Percentiles rank a stretch among this genome's conserved stretches.
These are phyloP conservation scores for Ailurus styani DNA, from an alignment of 2,113 vertebrate species.

Conservation along the genomic window DNA sequence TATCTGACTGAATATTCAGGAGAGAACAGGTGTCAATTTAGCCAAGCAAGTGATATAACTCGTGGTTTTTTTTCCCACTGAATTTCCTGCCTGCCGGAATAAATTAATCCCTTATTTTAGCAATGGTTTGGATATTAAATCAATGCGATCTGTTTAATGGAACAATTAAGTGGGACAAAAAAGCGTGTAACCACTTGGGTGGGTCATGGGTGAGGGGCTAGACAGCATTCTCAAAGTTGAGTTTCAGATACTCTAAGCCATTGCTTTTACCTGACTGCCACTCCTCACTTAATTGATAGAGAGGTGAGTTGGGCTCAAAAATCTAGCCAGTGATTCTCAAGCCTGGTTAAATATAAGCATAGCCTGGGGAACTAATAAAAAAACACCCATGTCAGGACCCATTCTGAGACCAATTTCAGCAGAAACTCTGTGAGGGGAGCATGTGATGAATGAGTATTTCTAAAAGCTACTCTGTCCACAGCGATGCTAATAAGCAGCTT, in stretches of 20 bases:
- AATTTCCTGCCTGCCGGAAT: neutral
- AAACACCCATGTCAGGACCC: neutral
- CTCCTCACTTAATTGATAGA: neutral
- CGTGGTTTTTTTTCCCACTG: neutral
- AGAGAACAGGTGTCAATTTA: neutral
- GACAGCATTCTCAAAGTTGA: neutral
- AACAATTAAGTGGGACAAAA: neutral
- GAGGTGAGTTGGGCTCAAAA: neutral
- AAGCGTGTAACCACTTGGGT: neutral
- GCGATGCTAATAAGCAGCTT: neutral
- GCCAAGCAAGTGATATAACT: conserved; percentile 13
- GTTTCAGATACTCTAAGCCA: neutral
- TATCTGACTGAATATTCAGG: neutral
- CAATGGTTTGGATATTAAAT: conserved; percentile 2
- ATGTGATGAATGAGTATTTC: neutral
- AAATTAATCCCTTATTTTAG: conserved; percentile 22
- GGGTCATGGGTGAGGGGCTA: neutral
- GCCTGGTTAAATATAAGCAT: neutral
- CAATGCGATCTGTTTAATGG: neutral
- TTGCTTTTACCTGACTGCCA: neutral
- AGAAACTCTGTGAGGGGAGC: neutral
- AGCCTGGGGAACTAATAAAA: neutral
- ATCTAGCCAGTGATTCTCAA: neutral
- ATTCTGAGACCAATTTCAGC: neutral
- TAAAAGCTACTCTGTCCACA: neutral